Evolutionary conservation across 2,113 vertebrate genomes (phyloP).

Genomic region (Lanius collurio): DNA sequence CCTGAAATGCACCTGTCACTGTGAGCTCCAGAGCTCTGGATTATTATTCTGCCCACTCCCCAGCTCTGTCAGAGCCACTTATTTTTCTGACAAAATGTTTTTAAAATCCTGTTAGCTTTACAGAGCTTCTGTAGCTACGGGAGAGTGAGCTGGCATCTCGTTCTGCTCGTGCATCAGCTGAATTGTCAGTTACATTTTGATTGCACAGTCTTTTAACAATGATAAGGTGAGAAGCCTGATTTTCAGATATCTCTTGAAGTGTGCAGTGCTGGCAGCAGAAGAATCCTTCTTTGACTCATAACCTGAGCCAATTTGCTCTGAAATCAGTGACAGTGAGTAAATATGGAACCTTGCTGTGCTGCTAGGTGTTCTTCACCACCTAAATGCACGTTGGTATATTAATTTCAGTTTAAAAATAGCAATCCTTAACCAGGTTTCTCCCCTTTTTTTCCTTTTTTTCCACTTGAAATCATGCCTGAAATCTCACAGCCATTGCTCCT

Average conservation of each 20-base stretch:
- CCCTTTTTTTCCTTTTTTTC: not conserved
- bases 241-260: constrained; percentile 43
- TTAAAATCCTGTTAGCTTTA: constrained; percentile 55
- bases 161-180: constrained; percentile 46
- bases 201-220: constrained; percentile 59
- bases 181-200: constrained; percentile 63
- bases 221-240: constrained; percentile 67
- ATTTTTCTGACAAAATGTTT: constrained; percentile 69
- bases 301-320: constrained; percentile 53
- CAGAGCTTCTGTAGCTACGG: constrained; percentile 33
- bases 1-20: not conserved
- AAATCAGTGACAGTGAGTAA: constrained; percentile 60
- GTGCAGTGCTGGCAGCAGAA: constrained; percentile 63
- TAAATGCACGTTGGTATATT: constrained; percentile 4
- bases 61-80: constrained; percentile 58
- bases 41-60: constrained; percentile 42
- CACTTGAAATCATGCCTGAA: not conserved
- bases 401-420: constrained; percentile 9
- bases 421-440: not conserved
- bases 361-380: constrained; percentile 23
- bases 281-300: constrained; percentile 65
- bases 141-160: constrained; percentile 55
- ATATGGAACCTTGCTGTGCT: constrained; percentile 45
- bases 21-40: not conserved
- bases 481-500: not conserved